Base-by-base conservation (phyloP, 1,140 invertebrate genomes). In the Steinernema feltiae region DNA sequence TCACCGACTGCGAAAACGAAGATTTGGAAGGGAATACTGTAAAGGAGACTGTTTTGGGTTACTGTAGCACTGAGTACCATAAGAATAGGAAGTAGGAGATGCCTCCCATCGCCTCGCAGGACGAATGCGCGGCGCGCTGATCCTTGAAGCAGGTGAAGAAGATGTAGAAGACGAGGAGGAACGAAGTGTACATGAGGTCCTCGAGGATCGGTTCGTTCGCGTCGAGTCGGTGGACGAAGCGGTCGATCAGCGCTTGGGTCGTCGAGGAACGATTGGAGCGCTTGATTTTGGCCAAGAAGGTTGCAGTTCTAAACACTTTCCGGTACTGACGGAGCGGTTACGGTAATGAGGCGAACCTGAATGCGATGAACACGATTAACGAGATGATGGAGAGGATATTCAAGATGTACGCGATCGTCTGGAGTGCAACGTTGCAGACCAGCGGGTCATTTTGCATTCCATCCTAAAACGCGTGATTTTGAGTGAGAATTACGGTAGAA, bases 131-230 rank as follows among this genome's bases (percentile, higher is more conserved):
- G 24, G 53, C 7, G 24, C 53, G 53, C 24, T 63, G 53, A 21
- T 63, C 53, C 24, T 63, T 63, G 53, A 63, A 63, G 24, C 53
- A 63, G 3, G 53, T 63, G 53, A 63, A 63, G 53, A 63, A 63
- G 53, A 63, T 27, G 53, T 63, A 63, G 53, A 63, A 63, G 53
- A 63, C 24, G 53, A 63, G 53, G 15, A 63, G 24, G 53, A 63
- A 63, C 7, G 24, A 63, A 21, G 12, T 17, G 53, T 63, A 63
- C 53, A 63, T 63, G 53, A 63, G 53, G 53, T 63, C 53, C 53
- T 63, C 53, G 3, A 63, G 53, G 24, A 63, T 63, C 15, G 53
- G 53, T 7, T 63, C 53, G 53, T 63, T 63, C 3, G 53, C 53
- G 53, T 63, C 53, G 53, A 15, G 7, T 12, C 24, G 15, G 53